These are phyloP conservation scores for Metacarcinus magister DNA, from an alignment of 2,888 invertebrate species.

Conservation along the genomic window DNA sequence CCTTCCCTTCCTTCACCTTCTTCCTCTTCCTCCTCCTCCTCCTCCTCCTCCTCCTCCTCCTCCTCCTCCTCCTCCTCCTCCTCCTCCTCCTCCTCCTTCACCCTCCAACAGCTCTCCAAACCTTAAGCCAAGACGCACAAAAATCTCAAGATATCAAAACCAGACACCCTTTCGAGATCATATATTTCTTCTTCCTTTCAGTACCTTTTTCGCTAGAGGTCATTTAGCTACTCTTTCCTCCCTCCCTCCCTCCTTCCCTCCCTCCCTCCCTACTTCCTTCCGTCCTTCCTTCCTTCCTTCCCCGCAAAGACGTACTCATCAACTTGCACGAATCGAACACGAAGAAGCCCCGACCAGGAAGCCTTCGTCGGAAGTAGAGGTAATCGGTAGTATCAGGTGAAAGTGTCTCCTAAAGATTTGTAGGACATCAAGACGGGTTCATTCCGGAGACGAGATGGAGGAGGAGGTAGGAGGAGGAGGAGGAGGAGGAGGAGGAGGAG, in stretches of 20 bases:
- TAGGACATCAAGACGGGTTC: neutral
- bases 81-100: neutral
- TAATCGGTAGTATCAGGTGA: neutral
- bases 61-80: neutral
- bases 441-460: neutral
- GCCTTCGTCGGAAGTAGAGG: neutral
- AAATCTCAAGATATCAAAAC: neutral
- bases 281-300: neutral
- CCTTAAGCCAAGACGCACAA: neutral
- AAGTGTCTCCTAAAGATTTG: slow-evolving; percentile 41
- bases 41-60: neutral
- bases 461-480: neutral
- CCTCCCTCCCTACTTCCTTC: no score
- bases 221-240: neutral
- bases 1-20: neutral
- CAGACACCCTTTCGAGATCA: neutral
- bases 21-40: neutral
- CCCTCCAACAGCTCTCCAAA: neutral
- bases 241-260: no score
- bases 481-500: neutral
- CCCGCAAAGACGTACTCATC: neutral
- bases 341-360: neutral
- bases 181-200: neutral
- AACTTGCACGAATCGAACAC: neutral
- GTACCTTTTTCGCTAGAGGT: neutral